phyloP scores from a whole-genome alignment of 2,888 invertebrate genomes.

The Thyatira batis region DNA sequence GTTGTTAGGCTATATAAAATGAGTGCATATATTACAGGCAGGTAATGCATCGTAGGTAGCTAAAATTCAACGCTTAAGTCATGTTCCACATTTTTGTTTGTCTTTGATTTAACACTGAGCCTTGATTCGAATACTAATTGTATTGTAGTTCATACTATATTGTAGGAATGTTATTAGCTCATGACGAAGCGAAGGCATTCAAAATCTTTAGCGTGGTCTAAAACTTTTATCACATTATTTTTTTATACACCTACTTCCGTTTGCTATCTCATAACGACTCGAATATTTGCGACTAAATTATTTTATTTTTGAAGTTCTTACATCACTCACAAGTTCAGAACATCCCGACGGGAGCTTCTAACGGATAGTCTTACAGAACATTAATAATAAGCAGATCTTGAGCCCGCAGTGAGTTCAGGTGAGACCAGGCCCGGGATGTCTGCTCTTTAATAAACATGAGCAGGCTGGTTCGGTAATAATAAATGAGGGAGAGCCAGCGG shows the following conservation, averaged over 20 bases:
- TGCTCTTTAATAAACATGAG: conserved; percentile 65
- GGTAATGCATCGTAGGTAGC: not conserved
- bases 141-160: not conserved
- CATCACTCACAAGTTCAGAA: not conserved
- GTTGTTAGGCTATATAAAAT: no score
- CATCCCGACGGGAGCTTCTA: not conserved
- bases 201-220: not conserved
- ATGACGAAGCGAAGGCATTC: conserved; percentile 7
- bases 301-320: no score
- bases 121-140: not conserved
- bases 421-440: conserved; percentile 46
- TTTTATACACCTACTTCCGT: no score
- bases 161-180: conserved; percentile 10
- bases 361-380: conserved; percentile 24
- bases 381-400: conserved; percentile 38
- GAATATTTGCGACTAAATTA: no score
- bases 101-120: not conserved
- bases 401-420: conserved; percentile 44
- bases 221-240: no score
- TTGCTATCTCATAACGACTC: no score
- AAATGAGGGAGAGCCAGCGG: conserved; percentile 45
- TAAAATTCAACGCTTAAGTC: not conserved
- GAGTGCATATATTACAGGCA: not conserved
- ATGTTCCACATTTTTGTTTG: not conserved
- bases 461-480: conserved; percentile 58